A percentile compares a stretch with the other conserved stretches of the same genome.
These are phyloP conservation scores for Vidua macroura DNA, from an alignment of 2,113 vertebrate genomes.

Conservation along the genomic window DNA sequence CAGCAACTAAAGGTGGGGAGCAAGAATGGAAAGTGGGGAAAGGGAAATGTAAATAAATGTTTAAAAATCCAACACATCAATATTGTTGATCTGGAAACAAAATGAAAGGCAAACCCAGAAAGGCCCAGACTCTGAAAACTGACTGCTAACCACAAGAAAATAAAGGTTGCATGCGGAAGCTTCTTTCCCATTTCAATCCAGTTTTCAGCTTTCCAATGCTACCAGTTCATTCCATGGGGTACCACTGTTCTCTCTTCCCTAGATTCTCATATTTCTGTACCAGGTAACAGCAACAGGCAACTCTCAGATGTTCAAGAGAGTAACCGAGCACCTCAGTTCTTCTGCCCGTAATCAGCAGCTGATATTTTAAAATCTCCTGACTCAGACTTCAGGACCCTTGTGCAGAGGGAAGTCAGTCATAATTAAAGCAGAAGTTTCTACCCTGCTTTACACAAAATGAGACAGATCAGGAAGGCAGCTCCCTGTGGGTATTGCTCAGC, in stretches of 20 bases:
- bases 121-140: not conserved
- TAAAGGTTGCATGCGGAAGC: not conserved
- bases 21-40: not conserved
- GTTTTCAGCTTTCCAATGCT: not conserved
- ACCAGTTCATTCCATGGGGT: not conserved
- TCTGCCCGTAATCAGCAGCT: not conserved
- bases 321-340: not conserved
- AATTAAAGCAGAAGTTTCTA: constrained; percentile 3
- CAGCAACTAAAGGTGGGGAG: not conserved
- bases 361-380: not conserved
- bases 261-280: not conserved
- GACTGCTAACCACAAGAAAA: not conserved
- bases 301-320: not conserved
- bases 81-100: not conserved
- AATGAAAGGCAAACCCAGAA: not conserved
- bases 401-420: not conserved
- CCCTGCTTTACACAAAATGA: not conserved
- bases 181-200: not conserved
- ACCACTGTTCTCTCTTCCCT: not conserved
- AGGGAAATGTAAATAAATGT: not conserved
- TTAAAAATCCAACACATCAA: not conserved
- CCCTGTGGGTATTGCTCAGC: not conserved
- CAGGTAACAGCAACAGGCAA: not conserved
- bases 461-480: not conserved
- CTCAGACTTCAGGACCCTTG: not conserved